Evolutionary conservation across 2,113 vertebrate genomes (phyloP), one percentile per base, ranked within the genome.

Genomic region (Paramisgurnus dabryanus): DNA sequence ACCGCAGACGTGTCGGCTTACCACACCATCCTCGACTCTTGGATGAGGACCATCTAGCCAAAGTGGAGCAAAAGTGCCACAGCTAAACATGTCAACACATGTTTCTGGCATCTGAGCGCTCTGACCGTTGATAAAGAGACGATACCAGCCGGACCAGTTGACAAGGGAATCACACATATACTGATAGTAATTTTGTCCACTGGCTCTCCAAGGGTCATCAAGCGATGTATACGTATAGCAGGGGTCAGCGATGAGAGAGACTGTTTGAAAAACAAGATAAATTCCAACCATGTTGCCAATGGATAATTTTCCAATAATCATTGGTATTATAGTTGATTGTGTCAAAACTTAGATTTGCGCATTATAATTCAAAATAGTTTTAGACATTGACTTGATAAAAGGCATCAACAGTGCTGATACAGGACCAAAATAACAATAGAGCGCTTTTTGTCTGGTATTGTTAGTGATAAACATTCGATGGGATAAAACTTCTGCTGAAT

Each of bases 21-120:
- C 71, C 13, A 60, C 65, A 2, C 80, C 72, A 5, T 81, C 80
- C 5, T 61, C 13, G 2, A 60, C 12, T 27, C 7, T 18, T 39
- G 80, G 80, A 18, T 81, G 80, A 8, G 55, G 22, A 81, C 71
- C 71, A 13, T 67, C 76, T 5, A 76, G 53, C 80, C 80, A 81
- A 22, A 81, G 43, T 6, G 80, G 63, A 5, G 63, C 64, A 43
- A 60, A 0, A n/a, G 80, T 76, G 39, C 80, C 65, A 76, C 71
- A 81, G 34, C n/a, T 57, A 2, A 7, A n/a, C 18, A 6, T 0
- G n/a, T 5, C 3, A 41, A 60, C 22, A 75, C 79, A 81, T 17
- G 13, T 45, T 15, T 81, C 71, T 39, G 79, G 61, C 70, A 81
- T 81, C 13, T 49, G 71, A 65, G 49, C 71, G 18, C 57, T 41